These are phyloP conservation scores for Muntiacus reevesi DNA, from an alignment of 2,113 vertebrate genomes.

Conservation along the genomic window DNA sequence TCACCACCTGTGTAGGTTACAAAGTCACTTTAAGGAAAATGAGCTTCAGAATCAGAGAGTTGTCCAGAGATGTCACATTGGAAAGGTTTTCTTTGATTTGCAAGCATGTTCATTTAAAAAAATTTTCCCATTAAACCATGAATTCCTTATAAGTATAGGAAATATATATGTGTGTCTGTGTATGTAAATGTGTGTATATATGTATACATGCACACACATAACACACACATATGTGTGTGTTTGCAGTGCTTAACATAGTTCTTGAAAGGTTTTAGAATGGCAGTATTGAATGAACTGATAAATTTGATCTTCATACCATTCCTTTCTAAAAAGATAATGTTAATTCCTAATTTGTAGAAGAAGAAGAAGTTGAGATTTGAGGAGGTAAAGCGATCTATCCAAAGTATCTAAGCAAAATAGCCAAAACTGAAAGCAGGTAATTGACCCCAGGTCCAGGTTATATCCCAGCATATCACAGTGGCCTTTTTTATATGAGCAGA, in stretches of 20 bases:
- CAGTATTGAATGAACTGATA: neutral
- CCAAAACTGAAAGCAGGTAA: neutral
- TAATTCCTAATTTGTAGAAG: slow-evolving; percentile 18
- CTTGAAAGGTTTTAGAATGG: neutral
- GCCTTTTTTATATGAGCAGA: neutral
- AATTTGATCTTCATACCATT: slow-evolving; percentile 9
- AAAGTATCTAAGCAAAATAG: neutral
- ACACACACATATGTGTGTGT: neutral
- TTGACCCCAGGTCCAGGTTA: neutral
- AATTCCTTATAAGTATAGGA: neutral
- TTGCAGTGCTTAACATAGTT: slow-evolving; percentile 2
- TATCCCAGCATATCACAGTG: neutral
- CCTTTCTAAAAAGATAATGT: neutral
- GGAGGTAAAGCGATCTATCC: neutral
- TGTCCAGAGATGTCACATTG: neutral
- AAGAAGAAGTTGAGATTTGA: slow-evolving; percentile 11
- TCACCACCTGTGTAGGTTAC: neutral
- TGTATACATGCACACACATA: neutral
- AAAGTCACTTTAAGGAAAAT: neutral
- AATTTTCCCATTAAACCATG: neutral
- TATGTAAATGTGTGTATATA: neutral
- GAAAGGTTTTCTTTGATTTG: neutral
- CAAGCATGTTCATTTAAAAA: neutral
- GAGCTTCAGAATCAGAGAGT: neutral
- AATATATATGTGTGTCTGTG: neutral